Evolutionary conservation across 2,888 invertebrate genomes (phyloP).

Genomic region (Salticus scenicus): DNA sequence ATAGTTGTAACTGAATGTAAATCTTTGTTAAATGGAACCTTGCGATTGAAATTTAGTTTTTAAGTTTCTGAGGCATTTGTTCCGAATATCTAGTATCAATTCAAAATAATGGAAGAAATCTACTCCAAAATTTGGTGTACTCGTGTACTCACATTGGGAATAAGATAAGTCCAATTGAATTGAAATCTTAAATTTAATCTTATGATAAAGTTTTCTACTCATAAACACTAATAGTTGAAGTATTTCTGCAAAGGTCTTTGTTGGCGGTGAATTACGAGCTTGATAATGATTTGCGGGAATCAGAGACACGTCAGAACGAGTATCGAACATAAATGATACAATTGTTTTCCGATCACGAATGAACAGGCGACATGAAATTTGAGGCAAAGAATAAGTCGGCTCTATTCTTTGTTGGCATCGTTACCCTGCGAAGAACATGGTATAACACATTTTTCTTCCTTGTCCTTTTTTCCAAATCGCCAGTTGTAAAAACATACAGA

Average conservation of each 20-base stretch:
- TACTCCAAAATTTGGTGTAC: constrained; percentile 66
- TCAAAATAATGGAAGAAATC: constrained; percentile 46
- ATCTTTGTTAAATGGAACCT: background rate
- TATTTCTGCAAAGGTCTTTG: background rate
- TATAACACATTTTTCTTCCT: background rate
- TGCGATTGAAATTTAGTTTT: constrained; percentile 11
- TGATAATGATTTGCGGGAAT: background rate
- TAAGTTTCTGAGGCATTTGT: background rate
- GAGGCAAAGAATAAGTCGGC: background rate
- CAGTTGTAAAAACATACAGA: background rate
- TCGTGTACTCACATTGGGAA: constrained; percentile 23
- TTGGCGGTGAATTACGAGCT: background rate
- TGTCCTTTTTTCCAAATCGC: background rate
- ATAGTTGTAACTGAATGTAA: constrained; percentile 15
- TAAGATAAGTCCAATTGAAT: constrained; percentile 29
- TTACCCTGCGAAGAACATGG: background rate
- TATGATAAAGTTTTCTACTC: background rate
- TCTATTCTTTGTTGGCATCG: background rate
- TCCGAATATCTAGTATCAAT: background rate
- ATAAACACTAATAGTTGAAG: background rate
- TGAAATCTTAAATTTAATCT: background rate
- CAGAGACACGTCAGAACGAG: background rate
- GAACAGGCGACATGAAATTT: constrained; percentile 7
- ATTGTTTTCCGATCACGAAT: background rate
- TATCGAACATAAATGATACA: background rate